Conservation (phyloP, 2,797 vertebrate genomes). For the Emydoidea blandingii region DNA sequence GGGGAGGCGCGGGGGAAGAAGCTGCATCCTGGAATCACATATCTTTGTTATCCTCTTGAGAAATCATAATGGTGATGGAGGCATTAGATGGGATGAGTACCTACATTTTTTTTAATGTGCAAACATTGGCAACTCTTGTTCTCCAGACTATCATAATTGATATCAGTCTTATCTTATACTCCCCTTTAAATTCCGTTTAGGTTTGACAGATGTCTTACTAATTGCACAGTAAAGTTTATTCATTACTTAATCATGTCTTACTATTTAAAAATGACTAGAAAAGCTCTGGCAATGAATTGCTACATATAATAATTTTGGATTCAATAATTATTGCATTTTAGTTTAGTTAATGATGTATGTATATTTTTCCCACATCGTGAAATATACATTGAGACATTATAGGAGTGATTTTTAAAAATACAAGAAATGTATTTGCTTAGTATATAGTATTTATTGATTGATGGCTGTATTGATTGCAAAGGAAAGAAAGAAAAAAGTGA, state of each 20-base stretch:
- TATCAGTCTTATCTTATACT: background rate
- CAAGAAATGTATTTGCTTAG: background rate
- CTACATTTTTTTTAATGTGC: background rate
- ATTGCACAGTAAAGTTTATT: background rate
- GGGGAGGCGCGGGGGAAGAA: background rate
- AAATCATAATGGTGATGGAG: background rate
- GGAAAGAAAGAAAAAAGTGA: constrained; percentile 64
- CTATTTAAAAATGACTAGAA: background rate
- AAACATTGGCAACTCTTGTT: background rate
- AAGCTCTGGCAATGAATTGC: background rate
- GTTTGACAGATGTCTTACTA: background rate
- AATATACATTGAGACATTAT: background rate
- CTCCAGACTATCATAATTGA: background rate
- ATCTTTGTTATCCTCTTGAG: background rate
- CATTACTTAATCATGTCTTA: background rate
- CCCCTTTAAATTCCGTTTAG: background rate
- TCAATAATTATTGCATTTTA: background rate
- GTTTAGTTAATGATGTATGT: background rate
- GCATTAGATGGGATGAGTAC: background rate
- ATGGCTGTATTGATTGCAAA: constrained; percentile 61
- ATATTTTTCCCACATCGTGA: background rate
- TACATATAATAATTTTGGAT: background rate
- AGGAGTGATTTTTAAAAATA: background rate
- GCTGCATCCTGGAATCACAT: background rate
- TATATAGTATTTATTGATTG: constrained; percentile 51